These are phyloP conservation scores for Chydorus sphaericus DNA, from an alignment of 2,888 invertebrate species.

Conservation along the genomic window DNA sequence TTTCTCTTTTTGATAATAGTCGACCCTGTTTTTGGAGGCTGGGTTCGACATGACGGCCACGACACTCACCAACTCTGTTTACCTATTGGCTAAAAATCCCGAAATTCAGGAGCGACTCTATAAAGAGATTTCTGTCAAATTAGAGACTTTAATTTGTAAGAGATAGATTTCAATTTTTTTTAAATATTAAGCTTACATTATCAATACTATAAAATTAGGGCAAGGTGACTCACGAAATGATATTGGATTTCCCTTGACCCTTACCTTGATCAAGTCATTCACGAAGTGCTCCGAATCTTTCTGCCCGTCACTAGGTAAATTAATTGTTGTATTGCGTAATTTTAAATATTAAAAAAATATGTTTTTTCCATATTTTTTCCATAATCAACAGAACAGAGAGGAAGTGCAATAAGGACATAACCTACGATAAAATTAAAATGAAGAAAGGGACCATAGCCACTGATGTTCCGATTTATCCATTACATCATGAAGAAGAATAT, in stretches of 20 bases:
- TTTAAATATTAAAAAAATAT: too few species aligned
- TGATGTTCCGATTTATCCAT: slow-evolving; percentile 38
- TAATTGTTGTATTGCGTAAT: neutral
- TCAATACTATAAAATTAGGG: neutral
- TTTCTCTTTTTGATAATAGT: neutral
- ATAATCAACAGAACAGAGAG: too few species aligned
- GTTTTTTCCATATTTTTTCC: neutral
- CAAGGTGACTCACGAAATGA: slow-evolving; percentile 8
- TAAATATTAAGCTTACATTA: neutral
- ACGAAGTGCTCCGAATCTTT: slow-evolving; percentile 15
- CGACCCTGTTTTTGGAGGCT: slow-evolving; percentile 5
- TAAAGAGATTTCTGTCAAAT: slow-evolving; percentile 6
- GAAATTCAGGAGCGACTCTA: slow-evolving; percentile 12
- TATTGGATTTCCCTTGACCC: slow-evolving; percentile 2
- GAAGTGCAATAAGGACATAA: slow-evolving; percentile 7
- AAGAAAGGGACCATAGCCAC: slow-evolving; percentile 37
- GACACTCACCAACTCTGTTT: slow-evolving; percentile 6
- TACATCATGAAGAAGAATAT: slow-evolving; percentile 41
- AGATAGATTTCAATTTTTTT: neutral
- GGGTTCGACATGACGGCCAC: slow-evolving; percentile 15
- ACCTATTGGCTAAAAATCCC: slow-evolving; percentile 9
- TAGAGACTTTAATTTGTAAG: neutral
- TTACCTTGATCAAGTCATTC: slow-evolving; percentile 12
- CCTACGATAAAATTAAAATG: slow-evolving; percentile 28
- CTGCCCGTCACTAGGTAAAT: neutral